A percentile compares a stretch with the other conserved stretches of the same genome.
Evolutionary conservation across 2,888 invertebrate species (phyloP).

Genomic region (Troilus luridus): DNA sequence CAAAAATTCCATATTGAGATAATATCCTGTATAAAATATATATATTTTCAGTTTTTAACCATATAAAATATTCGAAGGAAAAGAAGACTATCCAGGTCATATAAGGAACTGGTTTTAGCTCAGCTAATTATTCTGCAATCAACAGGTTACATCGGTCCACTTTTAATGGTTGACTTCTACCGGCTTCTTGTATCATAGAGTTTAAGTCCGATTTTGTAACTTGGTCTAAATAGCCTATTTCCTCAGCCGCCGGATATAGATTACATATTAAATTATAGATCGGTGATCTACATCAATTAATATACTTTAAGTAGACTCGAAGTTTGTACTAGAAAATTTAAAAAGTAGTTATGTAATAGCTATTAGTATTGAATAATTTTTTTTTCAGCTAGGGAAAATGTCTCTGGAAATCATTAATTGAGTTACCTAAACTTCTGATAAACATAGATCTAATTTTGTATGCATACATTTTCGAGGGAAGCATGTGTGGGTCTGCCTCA

Average conservation of each 20-base stretch:
- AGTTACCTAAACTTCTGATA: too few relatives aligned
- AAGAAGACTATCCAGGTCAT: not conserved
- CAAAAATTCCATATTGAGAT: too few relatives aligned
- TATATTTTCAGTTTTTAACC: too few relatives aligned
- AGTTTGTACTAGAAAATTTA: not conserved
- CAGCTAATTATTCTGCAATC: not conserved
- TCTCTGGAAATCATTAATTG: too few relatives aligned
- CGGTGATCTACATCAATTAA: not conserved
- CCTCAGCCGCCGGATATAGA: not conserved
- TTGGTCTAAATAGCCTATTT: not conserved
- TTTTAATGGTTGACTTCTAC: not conserved
- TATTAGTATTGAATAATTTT: too few relatives aligned
- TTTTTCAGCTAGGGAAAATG: too few relatives aligned
- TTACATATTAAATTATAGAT: too few relatives aligned
- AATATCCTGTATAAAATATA: too few relatives aligned
- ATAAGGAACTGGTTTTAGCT: not conserved
- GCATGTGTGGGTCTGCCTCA: too few relatives aligned
- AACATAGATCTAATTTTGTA: too few relatives aligned
- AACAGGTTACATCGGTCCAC: not conserved
- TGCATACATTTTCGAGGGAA: too few relatives aligned
- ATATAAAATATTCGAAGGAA: not conserved
- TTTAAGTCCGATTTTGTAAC: not conserved
- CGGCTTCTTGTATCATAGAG: not conserved
- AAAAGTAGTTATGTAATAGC: too few relatives aligned
- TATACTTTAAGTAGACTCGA: not conserved